These are phyloP conservation scores for Sprattus sprattus DNA, from an alignment of 2,113 vertebrate species.

Conservation along the genomic window DNA sequence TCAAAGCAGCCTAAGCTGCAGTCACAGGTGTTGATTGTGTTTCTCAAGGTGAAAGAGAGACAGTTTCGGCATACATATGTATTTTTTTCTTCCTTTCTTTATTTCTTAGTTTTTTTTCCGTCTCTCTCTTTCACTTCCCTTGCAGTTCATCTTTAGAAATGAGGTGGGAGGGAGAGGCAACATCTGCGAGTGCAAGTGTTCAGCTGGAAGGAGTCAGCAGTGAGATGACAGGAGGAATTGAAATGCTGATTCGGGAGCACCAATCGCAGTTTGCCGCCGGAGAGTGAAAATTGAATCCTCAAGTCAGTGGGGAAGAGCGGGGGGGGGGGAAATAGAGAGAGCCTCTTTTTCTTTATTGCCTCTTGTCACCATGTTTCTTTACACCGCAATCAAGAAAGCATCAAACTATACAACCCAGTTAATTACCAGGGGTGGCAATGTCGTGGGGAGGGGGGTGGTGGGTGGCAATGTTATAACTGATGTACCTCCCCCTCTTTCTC, in stretches of 20 bases:
- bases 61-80: not conserved
- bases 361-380: conserved; percentile 54
- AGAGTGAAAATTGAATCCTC: conserved; percentile 8
- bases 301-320: not conserved
- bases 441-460: no score
- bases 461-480: conserved; percentile 55
- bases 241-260: not conserved
- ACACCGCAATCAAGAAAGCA: conserved; percentile 66
- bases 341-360: conserved; percentile 50
- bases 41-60: conserved; percentile 14
- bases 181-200: conserved; percentile 54
- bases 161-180: conserved; percentile 37
- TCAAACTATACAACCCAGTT: conserved; percentile 53
- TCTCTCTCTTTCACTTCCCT: not conserved
- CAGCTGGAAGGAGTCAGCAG: conserved; percentile 44
- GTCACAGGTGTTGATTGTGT: not conserved
- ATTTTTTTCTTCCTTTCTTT: not conserved
- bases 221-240: conserved; percentile 40
- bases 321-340: conserved; percentile 29
- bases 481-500: conserved; percentile 18
- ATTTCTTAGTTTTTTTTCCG: not conserved
- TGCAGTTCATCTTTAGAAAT: not conserved
- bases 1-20: conserved; percentile 20
- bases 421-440: conserved; percentile 57
- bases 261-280: not conserved